These are phyloP conservation scores for Pyrocephalus nanus DNA, from an alignment of 2,797 vertebrate species.

Conservation along the genomic window DNA sequence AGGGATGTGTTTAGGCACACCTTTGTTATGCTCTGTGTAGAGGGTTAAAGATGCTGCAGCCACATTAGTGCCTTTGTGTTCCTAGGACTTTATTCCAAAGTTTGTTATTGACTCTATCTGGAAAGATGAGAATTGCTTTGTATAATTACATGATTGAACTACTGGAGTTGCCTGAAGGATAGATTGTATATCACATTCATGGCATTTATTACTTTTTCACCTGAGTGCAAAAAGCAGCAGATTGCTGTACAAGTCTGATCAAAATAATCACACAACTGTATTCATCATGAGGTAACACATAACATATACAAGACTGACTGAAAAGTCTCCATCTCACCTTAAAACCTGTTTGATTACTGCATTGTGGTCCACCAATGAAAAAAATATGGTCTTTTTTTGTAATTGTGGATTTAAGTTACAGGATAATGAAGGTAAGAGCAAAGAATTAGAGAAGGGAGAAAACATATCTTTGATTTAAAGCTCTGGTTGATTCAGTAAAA, in stretches of 20 bases:
- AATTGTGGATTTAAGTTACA: neutral
- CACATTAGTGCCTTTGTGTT: neutral
- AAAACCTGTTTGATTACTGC: slow-evolving; percentile 3
- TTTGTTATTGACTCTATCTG: neutral
- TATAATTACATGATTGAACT: slow-evolving; percentile 53
- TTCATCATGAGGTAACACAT: slow-evolving; percentile 18
- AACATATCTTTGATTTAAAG: neutral
- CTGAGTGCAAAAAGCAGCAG: neutral
- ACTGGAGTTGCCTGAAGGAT: slow-evolving; percentile 42
- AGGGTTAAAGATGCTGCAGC: fast-evolving
- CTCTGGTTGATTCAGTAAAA: neutral
- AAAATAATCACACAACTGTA: slow-evolving; percentile 14
- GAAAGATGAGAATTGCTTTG: slow-evolving; percentile 21
- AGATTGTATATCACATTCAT: slow-evolving; percentile 22
- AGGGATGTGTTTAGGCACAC: neutral
- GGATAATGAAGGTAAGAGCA: neutral
- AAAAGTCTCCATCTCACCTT: slow-evolving; percentile 3
- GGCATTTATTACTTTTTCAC: slow-evolving; percentile 46
- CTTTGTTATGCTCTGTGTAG: neutral
- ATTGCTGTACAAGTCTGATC: neutral
- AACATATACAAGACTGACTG: neutral
- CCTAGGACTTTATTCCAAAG: neutral
- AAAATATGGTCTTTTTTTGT: neutral
- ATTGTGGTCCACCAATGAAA: neutral
- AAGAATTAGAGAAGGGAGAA: neutral